Evolutionary conservation across 2,888 invertebrate species (phyloP), one percentile per base, ranked within the genome.

Genomic region (Anorthoa munda): DNA sequence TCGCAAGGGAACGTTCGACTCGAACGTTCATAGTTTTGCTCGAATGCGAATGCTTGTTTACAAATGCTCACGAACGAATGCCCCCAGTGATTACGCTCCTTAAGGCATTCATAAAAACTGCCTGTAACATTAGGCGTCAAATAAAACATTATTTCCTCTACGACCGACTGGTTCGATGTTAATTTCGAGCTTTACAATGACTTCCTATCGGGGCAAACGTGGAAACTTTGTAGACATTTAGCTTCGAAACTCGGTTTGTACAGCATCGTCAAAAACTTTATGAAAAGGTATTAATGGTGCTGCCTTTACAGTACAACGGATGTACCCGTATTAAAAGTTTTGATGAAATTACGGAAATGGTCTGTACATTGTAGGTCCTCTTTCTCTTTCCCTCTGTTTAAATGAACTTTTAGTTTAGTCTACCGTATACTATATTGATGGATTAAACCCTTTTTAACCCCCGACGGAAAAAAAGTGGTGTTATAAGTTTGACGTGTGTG

Each of bases 51-150:
- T n/a, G n/a, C n/a, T n/a, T n/a, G n/a, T n/a, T n/a, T n/a, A n/a
- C n/a, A n/a, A n/a, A n/a, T n/a, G n/a, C n/a, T n/a, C n/a, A n/a
- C n/a, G n/a, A n/a, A n/a, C n/a, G n/a, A n/a, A n/a, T n/a, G n/a
- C n/a, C n/a, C n/a, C n/a, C n/a, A n/a, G n/a, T n/a, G n/a, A n/a
- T n/a, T n/a, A n/a, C n/a, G n/a, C n/a, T n/a, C n/a, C n/a, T n/a
- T 68, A 65, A 77, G 79, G 72, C 78, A 82, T 87, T 85, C 80
- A 86, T 87, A 84, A 83, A 88, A 88, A 87, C 80, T 84, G 77
- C 66, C 9, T 55, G 55, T 39, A 66, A 77, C 64, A 72, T 78
- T 70, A 67, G 66, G 64, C 58, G 70, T 56, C 64, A 65, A 76
- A 81, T 75, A 70, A 66, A 64, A 79, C 65, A 72, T 75, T 78